Conservation (phyloP, 2,113 vertebrate species). For the Campylorhamphus procurvoides region DNA sequence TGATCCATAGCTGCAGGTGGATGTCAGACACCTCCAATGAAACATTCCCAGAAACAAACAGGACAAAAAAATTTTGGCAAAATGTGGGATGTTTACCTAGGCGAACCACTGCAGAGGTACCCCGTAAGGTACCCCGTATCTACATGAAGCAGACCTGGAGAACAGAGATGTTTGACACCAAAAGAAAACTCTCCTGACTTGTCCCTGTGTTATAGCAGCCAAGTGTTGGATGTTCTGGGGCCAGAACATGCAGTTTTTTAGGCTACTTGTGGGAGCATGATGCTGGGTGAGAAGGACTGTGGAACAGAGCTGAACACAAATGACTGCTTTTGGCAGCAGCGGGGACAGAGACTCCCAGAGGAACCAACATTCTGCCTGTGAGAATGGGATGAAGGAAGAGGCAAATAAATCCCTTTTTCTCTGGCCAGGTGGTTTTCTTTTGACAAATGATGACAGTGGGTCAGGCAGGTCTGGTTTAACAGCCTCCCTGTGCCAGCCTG, state of each 20-base stretch:
- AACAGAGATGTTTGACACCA: not conserved
- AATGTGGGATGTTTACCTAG: not conserved
- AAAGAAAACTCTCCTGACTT: not conserved
- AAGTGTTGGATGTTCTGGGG: not conserved
- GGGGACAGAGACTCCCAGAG: not conserved
- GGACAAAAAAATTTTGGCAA: not conserved
- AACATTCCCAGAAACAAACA: not conserved
- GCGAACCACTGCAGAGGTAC: not conserved
- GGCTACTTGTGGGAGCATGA: not conserved
- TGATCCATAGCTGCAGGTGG: not conserved
- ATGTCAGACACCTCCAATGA: not conserved
- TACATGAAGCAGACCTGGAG: not conserved
- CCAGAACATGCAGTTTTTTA: not conserved
- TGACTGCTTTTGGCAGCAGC: not conserved
- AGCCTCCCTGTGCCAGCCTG: slow-evolving; percentile 41
- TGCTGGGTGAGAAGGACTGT: not conserved
- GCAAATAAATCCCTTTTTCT: slow-evolving; percentile 5
- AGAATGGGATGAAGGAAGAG: slow-evolving; percentile 1
- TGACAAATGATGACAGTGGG: not conserved
- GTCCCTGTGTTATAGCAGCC: not conserved
- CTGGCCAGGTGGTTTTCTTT: slow-evolving; percentile 14
- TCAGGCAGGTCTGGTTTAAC: slow-evolving; percentile 49
- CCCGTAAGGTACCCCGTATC: not conserved
- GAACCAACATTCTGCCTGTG: not conserved
- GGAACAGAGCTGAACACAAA: not conserved